Conservation (phyloP, 2,113 vertebrate genomes). For the Probosciger aterrimus region DNA sequence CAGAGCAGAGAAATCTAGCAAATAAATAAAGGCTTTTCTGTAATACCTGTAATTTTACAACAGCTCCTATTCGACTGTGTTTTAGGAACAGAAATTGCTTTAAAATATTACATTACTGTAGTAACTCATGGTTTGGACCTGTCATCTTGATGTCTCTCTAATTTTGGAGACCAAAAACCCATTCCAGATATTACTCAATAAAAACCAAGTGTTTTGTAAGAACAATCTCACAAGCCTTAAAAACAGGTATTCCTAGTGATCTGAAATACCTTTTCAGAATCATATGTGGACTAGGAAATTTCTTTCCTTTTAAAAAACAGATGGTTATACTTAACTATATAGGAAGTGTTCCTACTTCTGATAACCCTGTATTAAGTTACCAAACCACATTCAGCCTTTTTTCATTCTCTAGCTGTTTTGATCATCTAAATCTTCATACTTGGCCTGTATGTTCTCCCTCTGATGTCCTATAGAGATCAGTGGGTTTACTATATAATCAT, state of each 20-base stretch:
- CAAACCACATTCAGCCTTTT: neutral
- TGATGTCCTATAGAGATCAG: neutral
- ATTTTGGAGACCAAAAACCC: conserved; percentile 4
- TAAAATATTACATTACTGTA: neutral
- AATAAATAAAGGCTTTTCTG: neutral
- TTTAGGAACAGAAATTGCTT: conserved; percentile 28
- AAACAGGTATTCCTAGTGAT: neutral
- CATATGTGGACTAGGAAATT: neutral
- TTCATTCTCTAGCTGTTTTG: neutral
- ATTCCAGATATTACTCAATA: conserved; percentile 28
- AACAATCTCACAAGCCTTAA: conserved; percentile 13
- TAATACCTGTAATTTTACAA: conserved; percentile 26
- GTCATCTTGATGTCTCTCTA: conserved; percentile 10
- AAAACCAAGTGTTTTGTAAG: conserved; percentile 10
- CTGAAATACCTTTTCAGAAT: neutral
- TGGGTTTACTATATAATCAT: neutral
- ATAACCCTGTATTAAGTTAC: conserved; percentile 14
- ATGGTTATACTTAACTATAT: neutral
- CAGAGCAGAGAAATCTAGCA: conserved; percentile 4
- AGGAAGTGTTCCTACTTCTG: neutral
- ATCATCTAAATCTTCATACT: neutral
- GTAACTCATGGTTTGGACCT: conserved; percentile 19
- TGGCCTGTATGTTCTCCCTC: neutral
- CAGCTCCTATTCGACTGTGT: neutral
- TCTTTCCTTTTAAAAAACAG: conserved; percentile 7